Evolutionary conservation across 2,113 vertebrate genomes (phyloP).

Genomic region (Apodemus speciosus): DNA sequence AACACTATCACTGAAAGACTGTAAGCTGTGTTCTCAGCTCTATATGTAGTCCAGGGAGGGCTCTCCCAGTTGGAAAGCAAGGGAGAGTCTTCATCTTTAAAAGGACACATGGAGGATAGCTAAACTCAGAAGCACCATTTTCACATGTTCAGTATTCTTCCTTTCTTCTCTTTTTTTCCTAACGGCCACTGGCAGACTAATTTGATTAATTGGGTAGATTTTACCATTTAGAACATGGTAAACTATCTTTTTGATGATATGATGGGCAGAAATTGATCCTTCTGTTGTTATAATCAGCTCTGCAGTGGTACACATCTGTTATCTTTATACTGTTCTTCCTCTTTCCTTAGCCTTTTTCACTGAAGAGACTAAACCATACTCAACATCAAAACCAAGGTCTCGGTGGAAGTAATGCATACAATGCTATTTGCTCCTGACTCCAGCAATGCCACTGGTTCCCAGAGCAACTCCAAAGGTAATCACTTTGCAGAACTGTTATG

Average conservation of each 20-base stretch:
- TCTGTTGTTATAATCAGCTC: neutral
- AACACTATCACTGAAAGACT: neutral
- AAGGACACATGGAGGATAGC: neutral
- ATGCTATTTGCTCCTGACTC: neutral
- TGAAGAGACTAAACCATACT: neutral
- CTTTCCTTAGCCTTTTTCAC: neutral
- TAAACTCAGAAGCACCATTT: neutral
- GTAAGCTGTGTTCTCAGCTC: neutral
- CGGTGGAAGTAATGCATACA: neutral
- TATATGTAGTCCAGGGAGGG: neutral
- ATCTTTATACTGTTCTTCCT: neutral
- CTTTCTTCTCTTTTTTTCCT: neutral
- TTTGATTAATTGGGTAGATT: neutral
- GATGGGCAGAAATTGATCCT: constrained; percentile 6
- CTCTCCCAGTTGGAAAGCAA: neutral
- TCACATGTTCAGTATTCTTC: neutral
- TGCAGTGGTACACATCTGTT: neutral
- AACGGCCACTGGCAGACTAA: neutral
- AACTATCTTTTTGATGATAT: neutral
- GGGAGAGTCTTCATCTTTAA: neutral
- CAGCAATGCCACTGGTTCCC: neutral
- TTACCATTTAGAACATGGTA: neutral
- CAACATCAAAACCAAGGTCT: constrained; percentile 11
- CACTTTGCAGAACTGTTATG: neutral
- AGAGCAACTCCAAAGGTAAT: neutral